These are phyloP conservation scores for Tachyglossus aculeatus DNA, from an alignment of 2,797 vertebrate species.

Conservation along the genomic window DNA sequence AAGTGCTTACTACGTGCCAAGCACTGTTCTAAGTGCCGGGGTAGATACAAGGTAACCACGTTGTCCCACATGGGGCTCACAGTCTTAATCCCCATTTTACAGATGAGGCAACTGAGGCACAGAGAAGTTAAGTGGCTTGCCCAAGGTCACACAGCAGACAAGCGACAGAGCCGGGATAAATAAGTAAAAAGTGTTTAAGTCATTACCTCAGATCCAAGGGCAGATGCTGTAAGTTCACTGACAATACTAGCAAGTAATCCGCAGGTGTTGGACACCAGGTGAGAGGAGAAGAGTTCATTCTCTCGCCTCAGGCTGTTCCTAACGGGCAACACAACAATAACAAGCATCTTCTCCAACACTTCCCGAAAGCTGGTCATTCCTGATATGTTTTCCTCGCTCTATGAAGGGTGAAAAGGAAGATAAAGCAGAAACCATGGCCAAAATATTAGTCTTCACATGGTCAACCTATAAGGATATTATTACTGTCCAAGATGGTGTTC, in stretches of 20 bases:
- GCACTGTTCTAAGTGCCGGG: too few relatives aligned
- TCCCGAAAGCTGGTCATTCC: constrained; percentile 98
- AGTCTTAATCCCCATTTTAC: too few relatives aligned
- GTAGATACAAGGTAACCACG: too few relatives aligned
- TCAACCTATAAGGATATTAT: not conserved
- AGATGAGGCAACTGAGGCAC: too few relatives aligned
- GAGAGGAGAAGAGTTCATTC: constrained; percentile 95
- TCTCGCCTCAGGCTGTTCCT: constrained; percentile 95
- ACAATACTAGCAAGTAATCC: constrained; percentile 96
- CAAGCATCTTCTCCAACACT: constrained; percentile 97
- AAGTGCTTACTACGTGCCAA: too few relatives aligned
- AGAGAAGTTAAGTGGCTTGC: too few relatives aligned
- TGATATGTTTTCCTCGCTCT: constrained; percentile 97
- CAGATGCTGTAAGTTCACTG: constrained; percentile 95
- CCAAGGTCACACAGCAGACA: too few relatives aligned
- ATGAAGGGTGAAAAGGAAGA: not conserved
- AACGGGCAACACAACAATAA: constrained; percentile 96
- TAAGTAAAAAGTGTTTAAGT: not conserved
- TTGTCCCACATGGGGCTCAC: too few relatives aligned
- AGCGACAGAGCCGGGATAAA: too few relatives aligned
- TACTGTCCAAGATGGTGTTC: not conserved
- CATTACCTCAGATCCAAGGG: constrained; percentile 94
- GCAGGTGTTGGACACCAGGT: constrained; percentile 96
- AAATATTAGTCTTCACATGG: not conserved
- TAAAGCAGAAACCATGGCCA: not conserved